Conservation (phyloP, 2,113 vertebrate genomes). For the Rhinoderma darwinii region DNA sequence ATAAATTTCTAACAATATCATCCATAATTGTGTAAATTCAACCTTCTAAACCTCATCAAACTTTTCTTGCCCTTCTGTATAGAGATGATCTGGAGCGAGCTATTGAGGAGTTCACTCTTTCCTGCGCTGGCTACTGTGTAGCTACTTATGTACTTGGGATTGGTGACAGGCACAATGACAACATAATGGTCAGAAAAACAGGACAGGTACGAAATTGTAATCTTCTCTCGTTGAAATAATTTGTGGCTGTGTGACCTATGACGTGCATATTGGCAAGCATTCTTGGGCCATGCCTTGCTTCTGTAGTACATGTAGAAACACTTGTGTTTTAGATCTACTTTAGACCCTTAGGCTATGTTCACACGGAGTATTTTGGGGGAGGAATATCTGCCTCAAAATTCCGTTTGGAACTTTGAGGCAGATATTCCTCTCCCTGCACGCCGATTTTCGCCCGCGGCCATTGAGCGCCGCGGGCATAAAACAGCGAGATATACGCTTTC, state of each 20-base stretch:
- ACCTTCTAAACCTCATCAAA: neutral
- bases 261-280: neutral
- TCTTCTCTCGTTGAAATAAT: neutral
- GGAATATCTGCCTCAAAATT: no score
- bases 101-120: conserved; percentile 96
- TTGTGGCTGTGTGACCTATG: neutral
- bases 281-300: neutral
- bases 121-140: conserved; percentile 99
- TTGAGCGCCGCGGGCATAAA: no score
- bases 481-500: no score
- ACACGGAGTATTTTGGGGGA: no score
- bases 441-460: no score
- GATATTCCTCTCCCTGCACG: no score
- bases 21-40: neutral
- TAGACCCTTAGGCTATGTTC: no score
- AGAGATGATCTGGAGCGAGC: conserved; percentile 95
- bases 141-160: conserved; percentile 98
- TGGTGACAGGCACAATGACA: conserved; percentile 97
- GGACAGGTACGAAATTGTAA: conserved; percentile 83
- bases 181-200: conserved; percentile 98
- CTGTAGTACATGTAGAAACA: neutral
- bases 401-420: no score
- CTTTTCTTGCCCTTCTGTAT: conserved; percentile 37
- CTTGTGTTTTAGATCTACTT: neutral
- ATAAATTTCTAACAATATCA: neutral